A percentile compares a stretch with the other conserved stretches of the same genome.
These are phyloP conservation scores for Dermolepida albohirtum DNA, from an alignment of 2,888 invertebrate genomes.

Conservation along the genomic window DNA sequence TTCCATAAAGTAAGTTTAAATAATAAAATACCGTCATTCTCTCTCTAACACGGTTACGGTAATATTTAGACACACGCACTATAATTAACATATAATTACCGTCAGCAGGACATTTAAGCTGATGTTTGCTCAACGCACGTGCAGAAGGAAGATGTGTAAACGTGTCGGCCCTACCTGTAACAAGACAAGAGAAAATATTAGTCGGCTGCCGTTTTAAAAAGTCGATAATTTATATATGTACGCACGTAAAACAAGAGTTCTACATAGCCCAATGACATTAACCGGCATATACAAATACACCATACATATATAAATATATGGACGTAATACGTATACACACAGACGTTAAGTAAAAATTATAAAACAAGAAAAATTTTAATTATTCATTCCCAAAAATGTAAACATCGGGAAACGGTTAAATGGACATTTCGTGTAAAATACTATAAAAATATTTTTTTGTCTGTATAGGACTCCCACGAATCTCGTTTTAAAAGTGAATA, in stretches of 20 bases:
- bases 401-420: too few species aligned
- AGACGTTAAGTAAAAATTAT: neutral
- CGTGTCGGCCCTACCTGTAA: constrained; percentile 38
- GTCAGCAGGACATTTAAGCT: constrained; percentile 19
- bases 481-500: too few species aligned
- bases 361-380: constrained; percentile 2
- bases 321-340: neutral
- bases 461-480: too few species aligned
- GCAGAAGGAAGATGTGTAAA: constrained; percentile 25
- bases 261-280: constrained; percentile 9
- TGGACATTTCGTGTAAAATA: too few species aligned
- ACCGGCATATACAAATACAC: neutral
- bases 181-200: constrained; percentile 36
- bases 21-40: neutral
- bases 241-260: constrained; percentile 25
- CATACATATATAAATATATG: neutral
- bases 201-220: constrained; percentile 30
- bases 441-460: too few species aligned
- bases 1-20: neutral
- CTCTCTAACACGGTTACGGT: constrained; percentile 3
- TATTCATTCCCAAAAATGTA: constrained; percentile 1
- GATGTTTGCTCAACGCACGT: constrained; percentile 15
- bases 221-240: constrained; percentile 29
- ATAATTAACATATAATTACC: constrained; percentile 33
- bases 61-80: constrained; percentile 9